Conservation (phyloP, 2,888 invertebrate species). For the Heliconius ismenius region DNA sequence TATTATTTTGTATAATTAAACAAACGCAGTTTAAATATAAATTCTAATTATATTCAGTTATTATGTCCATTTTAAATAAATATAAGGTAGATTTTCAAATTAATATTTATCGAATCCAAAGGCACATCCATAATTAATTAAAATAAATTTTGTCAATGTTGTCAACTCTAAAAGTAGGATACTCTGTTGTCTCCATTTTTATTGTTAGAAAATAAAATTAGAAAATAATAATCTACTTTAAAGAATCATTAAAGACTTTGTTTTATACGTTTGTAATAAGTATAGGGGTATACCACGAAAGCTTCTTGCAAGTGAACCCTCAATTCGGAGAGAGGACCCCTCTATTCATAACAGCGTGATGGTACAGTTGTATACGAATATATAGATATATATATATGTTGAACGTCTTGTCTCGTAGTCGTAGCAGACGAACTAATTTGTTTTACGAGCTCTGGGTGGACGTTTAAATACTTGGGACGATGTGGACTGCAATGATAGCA, state of each 20-base stretch:
- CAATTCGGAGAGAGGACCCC: conserved; percentile 11
- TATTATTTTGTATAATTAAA: not conserved
- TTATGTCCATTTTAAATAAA: not conserved
- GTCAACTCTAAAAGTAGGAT: no score
- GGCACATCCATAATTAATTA: no score
- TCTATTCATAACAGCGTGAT: conserved; percentile 13
- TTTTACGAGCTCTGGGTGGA: conserved; percentile 12
- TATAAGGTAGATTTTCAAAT: not conserved
- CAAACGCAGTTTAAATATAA: not conserved
- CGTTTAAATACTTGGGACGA: conserved; percentile 11
- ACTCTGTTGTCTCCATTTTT: no score
- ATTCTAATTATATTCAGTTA: not conserved
- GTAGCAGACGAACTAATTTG: conserved; percentile 23
- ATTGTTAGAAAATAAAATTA: no score
- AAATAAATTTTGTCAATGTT: no score
- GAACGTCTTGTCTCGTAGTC: conserved; percentile 25
- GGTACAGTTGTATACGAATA: not conserved
- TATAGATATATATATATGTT: conserved; percentile 6
- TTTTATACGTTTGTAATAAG: not conserved
- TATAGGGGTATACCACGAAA: not conserved
- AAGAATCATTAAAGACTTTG: not conserved
- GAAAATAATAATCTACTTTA: not conserved
- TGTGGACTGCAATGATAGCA: not conserved
- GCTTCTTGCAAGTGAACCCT: conserved; percentile 24
- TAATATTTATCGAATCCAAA: no score